Conservation (phyloP, 2,113 vertebrate genomes). For the Antennarius striatus region DNA sequence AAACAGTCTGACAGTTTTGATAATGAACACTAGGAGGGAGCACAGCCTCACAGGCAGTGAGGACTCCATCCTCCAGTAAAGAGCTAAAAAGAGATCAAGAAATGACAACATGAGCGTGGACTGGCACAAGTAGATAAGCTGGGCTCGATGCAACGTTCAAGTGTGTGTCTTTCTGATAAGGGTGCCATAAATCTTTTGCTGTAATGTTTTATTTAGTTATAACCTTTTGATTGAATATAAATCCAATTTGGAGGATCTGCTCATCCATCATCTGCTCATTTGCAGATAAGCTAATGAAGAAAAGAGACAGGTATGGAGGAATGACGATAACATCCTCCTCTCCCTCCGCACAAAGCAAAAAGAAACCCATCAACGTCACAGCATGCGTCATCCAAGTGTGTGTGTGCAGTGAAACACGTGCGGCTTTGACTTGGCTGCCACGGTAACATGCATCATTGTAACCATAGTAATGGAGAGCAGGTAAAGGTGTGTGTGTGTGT, state of each 20-base stretch:
- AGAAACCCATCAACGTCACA: constrained; percentile 47
- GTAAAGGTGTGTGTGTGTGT: background rate
- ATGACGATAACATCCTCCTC: background rate
- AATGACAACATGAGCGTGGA: background rate
- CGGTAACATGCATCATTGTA: constrained; percentile 74
- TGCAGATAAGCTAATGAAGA: background rate
- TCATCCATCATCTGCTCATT: background rate
- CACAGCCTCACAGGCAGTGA: background rate
- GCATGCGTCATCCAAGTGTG: constrained; percentile 21
- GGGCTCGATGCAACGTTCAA: background rate
- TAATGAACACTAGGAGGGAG: constrained; percentile 40
- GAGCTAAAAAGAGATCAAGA: background rate
- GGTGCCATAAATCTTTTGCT: background rate
- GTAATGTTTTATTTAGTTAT: background rate
- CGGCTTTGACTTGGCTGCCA: constrained; percentile 59
- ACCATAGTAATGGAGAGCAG: constrained; percentile 61
- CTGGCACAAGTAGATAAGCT: constrained; percentile 18
- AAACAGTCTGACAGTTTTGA: background rate
- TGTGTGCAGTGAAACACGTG: constrained; percentile 24
- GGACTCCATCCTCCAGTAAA: background rate
- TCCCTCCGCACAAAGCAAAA: constrained; percentile 35
- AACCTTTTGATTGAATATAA: background rate
- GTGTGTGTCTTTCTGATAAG: background rate
- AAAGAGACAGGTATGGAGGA: background rate
- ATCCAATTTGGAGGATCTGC: background rate